Evolutionary conservation across 2,888 invertebrate species (phyloP), one percentile per base, ranked within the genome.

Genomic region (Cyaniris semiargus): DNA sequence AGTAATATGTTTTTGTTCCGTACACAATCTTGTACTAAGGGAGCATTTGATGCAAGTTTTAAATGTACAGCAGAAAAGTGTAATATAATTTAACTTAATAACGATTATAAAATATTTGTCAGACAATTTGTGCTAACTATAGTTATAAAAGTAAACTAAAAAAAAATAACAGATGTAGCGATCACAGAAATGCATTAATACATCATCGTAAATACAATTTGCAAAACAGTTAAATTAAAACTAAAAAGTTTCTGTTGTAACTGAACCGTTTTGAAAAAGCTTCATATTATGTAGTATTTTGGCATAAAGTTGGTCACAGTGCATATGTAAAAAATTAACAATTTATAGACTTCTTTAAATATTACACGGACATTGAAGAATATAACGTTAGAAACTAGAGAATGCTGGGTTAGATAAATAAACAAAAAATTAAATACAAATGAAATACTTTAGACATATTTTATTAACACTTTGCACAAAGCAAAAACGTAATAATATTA

Each of bases 171-270:
- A 85, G 87, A 84, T 86, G 88, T 82, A 88, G 84, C 83, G 87
- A 93, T 93, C 92, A 93, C 93, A 93, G 93, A 92, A 92, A 92
- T 91, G 91, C 91, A 76, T 71, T 38, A 76, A 76, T 70, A 48
- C 31, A 70, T 58, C 18, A 34, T 70, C 18, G 3, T 53, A 18
- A 48, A 15, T 48, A 31, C 27, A 44, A 21, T 10, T 27, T 34
- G 70, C 34, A 27, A 76, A 23, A 31, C 27, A 72, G 72, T 7
- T 58, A 15, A 56, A 6, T n/a, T 58, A 58, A 21, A n/a, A 21
- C 8, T 21, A 60, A 60, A 58, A 15, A 48, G 13, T 53, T 53
- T 53, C 18, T 53, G 15, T 18, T 53, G 15, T 48, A 48, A 4
- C 48, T 15, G 48, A 48, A 38, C 38, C 4, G 15, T 48, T 48